These are phyloP conservation scores for Andrena cerasifolii DNA, from an alignment of 1,140 invertebrate species.

Conservation along the genomic window DNA sequence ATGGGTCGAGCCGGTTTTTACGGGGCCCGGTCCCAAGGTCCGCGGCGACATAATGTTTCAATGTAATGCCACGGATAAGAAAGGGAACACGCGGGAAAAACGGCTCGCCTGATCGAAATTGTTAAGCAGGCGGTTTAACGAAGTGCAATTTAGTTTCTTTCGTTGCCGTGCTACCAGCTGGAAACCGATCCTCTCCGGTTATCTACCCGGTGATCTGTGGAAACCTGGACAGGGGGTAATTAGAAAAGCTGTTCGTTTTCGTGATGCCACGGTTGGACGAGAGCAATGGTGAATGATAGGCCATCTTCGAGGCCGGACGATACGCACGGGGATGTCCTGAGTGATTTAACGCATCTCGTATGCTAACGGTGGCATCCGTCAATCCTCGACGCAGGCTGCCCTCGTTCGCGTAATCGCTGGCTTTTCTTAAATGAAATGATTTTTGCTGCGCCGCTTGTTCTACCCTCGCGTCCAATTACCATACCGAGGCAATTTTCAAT, in stretches of 20 bases:
- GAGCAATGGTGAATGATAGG: constrained; percentile 4
- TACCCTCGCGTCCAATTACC: background rate
- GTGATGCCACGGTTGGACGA: background rate
- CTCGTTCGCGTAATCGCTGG: constrained; percentile 15
- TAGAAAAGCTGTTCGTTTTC: constrained; percentile 19
- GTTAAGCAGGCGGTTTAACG: constrained; percentile 41
- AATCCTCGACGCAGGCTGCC: background rate
- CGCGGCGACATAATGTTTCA: constrained; percentile 33
- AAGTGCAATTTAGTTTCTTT: constrained; percentile 41
- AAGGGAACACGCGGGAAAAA: constrained; percentile 26
- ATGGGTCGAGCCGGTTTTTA: constrained; percentile 33
- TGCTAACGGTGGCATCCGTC: background rate
- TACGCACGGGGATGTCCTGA: background rate
- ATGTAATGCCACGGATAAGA: constrained; percentile 35
- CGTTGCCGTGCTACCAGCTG: constrained; percentile 9
- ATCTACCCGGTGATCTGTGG: constrained; percentile 29
- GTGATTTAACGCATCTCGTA: constrained; percentile 19
- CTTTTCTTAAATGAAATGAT: background rate
- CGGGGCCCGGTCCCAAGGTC: background rate
- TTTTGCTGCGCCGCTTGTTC: background rate
- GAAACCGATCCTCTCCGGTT: constrained; percentile 15
- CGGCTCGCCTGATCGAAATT: constrained; percentile 27
- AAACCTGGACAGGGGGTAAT: constrained; percentile 21
- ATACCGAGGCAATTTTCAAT: constrained; percentile 14
- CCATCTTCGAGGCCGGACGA: background rate